These are phyloP conservation scores for Oscheius sp. DNA, from an alignment of 2,888 invertebrate genomes.

Conservation along the genomic window DNA sequence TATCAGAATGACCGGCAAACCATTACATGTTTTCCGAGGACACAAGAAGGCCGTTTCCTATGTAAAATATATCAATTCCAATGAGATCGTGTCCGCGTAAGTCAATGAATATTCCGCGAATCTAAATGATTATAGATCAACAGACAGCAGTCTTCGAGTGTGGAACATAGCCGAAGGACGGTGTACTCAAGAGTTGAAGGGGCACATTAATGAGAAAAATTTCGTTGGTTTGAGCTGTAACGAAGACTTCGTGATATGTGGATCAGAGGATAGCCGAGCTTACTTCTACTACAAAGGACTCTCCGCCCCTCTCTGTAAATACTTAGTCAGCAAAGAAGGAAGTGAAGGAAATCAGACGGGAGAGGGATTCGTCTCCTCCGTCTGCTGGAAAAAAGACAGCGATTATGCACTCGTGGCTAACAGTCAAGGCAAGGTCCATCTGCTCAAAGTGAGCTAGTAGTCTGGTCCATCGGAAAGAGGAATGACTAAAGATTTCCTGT, in stretches of 20 bases:
- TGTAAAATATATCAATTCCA: slow-evolving; percentile 86
- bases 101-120: background rate
- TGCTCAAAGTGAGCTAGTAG: slow-evolving; percentile 19
- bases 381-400: slow-evolving; percentile 31
- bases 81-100: slow-evolving; percentile 85
- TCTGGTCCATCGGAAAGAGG: too few species aligned
- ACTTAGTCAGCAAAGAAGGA: slow-evolving; percentile 3
- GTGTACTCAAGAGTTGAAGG: slow-evolving; percentile 82
- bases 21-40: slow-evolving; percentile 84
- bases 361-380: slow-evolving; percentile 32
- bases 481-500: too few species aligned
- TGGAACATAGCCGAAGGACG: slow-evolving; percentile 82
- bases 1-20: slow-evolving; percentile 83
- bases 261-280: slow-evolving; percentile 91
- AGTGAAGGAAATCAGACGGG: background rate
- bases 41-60: slow-evolving; percentile 93
- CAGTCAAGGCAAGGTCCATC: slow-evolving; percentile 26
- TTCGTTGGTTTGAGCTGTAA: slow-evolving; percentile 92
- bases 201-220: slow-evolving; percentile 93
- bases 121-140: slow-evolving; percentile 76
- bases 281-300: slow-evolving; percentile 90
- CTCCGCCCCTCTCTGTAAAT: slow-evolving; percentile 81
- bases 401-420: slow-evolving; percentile 27
- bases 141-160: slow-evolving; percentile 87
- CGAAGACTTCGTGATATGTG: slow-evolving; percentile 90